A percentile compares a stretch with the other conserved stretches of the same genome.
Conservation (phyloP, 2,797 vertebrate genomes). For the Steatocranus sp. region DNA sequence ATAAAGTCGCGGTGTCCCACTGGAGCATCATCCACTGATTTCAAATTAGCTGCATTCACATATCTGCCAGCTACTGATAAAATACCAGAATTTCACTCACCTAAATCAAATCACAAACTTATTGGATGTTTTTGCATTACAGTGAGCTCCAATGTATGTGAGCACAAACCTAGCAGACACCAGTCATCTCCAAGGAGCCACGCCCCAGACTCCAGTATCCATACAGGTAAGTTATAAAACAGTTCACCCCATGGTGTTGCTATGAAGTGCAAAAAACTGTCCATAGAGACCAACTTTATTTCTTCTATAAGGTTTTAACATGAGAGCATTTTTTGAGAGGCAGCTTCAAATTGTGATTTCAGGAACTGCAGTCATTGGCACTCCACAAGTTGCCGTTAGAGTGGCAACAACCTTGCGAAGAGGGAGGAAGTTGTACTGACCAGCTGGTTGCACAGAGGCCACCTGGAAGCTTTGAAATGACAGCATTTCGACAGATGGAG, state of each 20-base stretch:
- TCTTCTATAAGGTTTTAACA: not conserved
- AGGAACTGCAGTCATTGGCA: not conserved
- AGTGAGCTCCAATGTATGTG: rapidly evolving
- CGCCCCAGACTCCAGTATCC: not conserved
- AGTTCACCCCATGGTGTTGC: not conserved
- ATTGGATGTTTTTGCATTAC: not conserved
- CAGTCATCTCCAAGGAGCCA: not conserved
- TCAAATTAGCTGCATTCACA: not conserved
- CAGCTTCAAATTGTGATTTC: not conserved
- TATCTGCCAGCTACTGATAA: not conserved
- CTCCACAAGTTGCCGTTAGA: not conserved
- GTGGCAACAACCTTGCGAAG: not conserved
- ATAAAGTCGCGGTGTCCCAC: not conserved
- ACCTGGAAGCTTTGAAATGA: not conserved
- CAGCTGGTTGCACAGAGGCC: not conserved
- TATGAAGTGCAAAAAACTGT: not conserved
- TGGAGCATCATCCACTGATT: not conserved
- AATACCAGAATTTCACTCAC: not conserved
- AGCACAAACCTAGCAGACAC: not conserved
- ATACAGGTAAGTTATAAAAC: rapidly evolving
- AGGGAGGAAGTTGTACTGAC: not conserved
- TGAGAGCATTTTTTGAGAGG: not conserved
- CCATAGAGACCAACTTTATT: not conserved
- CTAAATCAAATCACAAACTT: not conserved
- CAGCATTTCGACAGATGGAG: not conserved